Conservation (phyloP, 2,888 invertebrate species). For the Pseudanteris insignis region DNA sequence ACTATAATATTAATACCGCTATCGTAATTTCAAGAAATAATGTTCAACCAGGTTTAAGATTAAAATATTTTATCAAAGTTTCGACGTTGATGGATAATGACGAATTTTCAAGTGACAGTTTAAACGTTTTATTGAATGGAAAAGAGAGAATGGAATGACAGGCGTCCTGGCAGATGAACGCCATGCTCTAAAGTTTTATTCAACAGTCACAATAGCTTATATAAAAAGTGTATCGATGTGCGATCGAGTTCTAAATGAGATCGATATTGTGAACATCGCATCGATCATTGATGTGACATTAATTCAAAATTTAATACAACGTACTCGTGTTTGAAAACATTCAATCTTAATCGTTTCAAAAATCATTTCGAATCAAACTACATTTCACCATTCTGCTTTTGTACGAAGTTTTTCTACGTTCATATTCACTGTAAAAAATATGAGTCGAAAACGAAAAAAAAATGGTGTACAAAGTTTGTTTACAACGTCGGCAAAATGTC, state of each 20-base stretch:
- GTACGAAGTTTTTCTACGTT: no score
- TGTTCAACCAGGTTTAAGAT: no score
- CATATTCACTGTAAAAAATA: not conserved
- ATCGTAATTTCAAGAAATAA: no score
- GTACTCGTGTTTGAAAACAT: conserved; percentile 23
- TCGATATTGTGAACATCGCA: conserved; percentile 14
- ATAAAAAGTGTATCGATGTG: no score
- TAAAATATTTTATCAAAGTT: no score
- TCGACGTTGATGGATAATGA: conserved; percentile 30
- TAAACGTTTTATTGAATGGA: conserved; percentile 18
- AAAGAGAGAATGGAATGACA: conserved; percentile 24
- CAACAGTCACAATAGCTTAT: no score
- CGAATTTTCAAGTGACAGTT: conserved; percentile 22
- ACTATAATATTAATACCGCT: no score
- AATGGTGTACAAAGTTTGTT: no score
- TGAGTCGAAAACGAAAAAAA: not conserved
- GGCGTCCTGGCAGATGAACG: no score
- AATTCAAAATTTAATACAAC: conserved; percentile 19
- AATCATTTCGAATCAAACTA: conserved; percentile 11
- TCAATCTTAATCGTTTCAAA: conserved; percentile 11
- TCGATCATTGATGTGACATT: conserved; percentile 31
- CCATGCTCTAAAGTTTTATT: no score
- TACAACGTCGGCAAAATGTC: no score
- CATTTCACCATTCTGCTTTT: not conserved
- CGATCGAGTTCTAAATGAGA: conserved; percentile 18